Evolutionary conservation across 2,797 vertebrate genomes (phyloP), one percentile per base, ranked within the genome.

Genomic region (Gorsachius magnificus): DNA sequence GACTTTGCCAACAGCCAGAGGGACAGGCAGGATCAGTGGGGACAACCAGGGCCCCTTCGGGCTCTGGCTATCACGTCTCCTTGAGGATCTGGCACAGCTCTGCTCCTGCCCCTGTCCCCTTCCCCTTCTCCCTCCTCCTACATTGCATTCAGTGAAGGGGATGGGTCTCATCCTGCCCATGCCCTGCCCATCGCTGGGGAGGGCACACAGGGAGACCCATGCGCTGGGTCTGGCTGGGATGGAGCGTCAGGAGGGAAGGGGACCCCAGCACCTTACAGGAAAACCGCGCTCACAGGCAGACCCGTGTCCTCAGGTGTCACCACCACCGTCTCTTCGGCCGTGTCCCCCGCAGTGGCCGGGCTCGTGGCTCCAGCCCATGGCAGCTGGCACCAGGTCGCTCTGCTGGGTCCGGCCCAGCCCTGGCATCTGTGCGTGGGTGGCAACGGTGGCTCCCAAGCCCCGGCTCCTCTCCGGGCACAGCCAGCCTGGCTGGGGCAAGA

Each of bases 221-320:
- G 12, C 10, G 1, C 64, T 16, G 41, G 45, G 29, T 54, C 69
- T 33, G 46, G 22, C 63, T 60, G 57, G 70, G 58, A 17, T 22
- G 45, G 19, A 71, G 78, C 24, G 9, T 29, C 0, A 0, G 56
- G n/a, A 89, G 24, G 65, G 53, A 57, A 50, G 31, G 54, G 79
- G 46, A 74, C n/a, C 80, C 72, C 72, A 76, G 83, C 65, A 71
- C 72, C 91, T 71, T 4, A 24, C 15, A 78, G 83, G 51, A 46
- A 48, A 66, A 29, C 48, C 2, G 0, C 0, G 0, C 3, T 0
- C 71, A 20, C 7, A 16, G 0, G 1, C 89, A 68, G 93, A 69
- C 69, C 65, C 14, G 0, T 20, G 85, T 93, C 91, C 71, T 89
- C 87, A 43, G 72, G 36, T 60, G 87, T 89, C n/a, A 38, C 80